Evolutionary conservation across 2,113 vertebrate genomes (phyloP).

Genomic region (Thalassarche chlororhynchos): DNA sequence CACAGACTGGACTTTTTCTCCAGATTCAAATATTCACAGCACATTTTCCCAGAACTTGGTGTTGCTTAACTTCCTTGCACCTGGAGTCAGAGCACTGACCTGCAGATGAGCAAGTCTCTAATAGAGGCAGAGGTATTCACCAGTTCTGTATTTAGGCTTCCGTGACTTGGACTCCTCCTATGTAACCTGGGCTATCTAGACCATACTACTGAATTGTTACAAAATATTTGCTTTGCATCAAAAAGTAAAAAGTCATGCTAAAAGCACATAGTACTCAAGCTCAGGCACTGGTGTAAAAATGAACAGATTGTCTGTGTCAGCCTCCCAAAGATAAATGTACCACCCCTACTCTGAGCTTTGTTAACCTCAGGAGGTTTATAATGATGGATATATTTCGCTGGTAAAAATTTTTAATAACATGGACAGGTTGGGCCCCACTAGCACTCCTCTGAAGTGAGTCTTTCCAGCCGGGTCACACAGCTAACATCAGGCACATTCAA

Average conservation of each 20-base stretch:
- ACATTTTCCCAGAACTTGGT: neutral
- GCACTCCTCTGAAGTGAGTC: neutral
- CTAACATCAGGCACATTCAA: neutral
- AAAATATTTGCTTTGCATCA: neutral
- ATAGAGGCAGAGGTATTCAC: neutral
- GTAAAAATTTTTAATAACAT: neutral
- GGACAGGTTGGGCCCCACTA: neutral
- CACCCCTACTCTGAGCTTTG: neutral
- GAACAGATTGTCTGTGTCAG: neutral
- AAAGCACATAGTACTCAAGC: neutral
- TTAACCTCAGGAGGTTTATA: neutral
- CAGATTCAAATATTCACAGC: neutral
- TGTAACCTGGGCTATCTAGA: neutral
- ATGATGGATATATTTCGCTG: neutral
- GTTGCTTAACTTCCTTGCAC: neutral
- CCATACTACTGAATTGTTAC: neutral
- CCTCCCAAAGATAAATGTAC: neutral
- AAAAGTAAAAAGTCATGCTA: neutral
- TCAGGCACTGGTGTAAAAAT: neutral
- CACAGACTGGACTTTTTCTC: neutral
- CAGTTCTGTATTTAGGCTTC: neutral
- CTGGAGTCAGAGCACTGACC: neutral
- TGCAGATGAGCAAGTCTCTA: neutral
- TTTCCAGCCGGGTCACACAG: neutral
- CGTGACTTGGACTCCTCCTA: neutral